Conservation (phyloP, 2,113 vertebrate species). For the Halcyon senegalensis region DNA sequence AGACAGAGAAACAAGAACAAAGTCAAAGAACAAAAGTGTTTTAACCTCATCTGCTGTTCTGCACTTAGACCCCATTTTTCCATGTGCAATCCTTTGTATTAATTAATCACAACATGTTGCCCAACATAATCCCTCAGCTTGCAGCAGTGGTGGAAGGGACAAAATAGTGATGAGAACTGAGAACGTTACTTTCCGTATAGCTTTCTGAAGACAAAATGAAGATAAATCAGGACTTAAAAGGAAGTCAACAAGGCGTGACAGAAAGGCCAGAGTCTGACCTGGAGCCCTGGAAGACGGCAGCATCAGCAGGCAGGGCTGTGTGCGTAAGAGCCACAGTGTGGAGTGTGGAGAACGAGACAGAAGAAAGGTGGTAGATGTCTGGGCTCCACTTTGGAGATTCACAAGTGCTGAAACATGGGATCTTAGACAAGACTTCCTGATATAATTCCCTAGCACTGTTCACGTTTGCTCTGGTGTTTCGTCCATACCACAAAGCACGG, state of each 20-base stretch:
- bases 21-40: constrained; percentile 27
- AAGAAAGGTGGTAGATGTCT: neutral
- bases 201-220: neutral
- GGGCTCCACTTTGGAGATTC: neutral
- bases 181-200: neutral
- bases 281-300: neutral
- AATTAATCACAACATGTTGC: constrained; percentile 19
- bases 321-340: fast-evolving
- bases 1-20: constrained; percentile 46
- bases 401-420: neutral
- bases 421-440: neutral
- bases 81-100: neutral
- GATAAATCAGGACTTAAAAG: neutral
- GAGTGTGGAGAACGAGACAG: neutral
- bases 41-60: constrained; percentile 13
- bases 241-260: neutral
- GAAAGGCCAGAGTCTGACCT: neutral
- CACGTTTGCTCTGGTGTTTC: neutral
- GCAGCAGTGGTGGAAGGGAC: neutral
- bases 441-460: neutral
- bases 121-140: neutral
- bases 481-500: neutral
- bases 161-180: neutral
- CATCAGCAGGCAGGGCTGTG: neutral
- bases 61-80: neutral